These are phyloP conservation scores for Drosophila vallismaia DNA, from an alignment of 2,888 invertebrate species.

Conservation along the genomic window DNA sequence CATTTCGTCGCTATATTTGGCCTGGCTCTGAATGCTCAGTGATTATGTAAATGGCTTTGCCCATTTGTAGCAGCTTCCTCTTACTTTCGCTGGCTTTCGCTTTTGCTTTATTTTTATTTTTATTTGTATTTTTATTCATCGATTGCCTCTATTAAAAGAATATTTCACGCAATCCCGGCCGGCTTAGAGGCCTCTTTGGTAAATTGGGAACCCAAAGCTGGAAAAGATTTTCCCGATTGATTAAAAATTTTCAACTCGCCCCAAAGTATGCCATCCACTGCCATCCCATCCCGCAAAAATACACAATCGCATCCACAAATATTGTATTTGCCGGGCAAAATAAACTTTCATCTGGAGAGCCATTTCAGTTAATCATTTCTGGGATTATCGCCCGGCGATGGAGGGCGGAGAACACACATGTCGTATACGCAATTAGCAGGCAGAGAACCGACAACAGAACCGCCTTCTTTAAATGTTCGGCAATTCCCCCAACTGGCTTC, in stretches of 20 bases:
- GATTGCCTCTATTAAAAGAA: conserved; percentile 46
- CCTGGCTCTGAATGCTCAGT: conserved; percentile 47
- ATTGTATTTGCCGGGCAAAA: conserved; percentile 27
- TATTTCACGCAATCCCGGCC: conserved; percentile 20
- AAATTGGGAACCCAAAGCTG: not conserved
- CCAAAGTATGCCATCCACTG: conserved; percentile 26
- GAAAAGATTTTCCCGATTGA: conserved; percentile 5
- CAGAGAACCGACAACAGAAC: conserved; percentile 4
- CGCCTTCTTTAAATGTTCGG: conserved; percentile 34
- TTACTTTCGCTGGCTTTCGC: conserved; percentile 9
- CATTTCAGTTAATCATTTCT: conserved; percentile 33
- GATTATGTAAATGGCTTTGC: conserved; percentile 64
- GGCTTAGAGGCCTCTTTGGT: conserved; percentile 7
- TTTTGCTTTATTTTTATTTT: conserved; percentile 33
- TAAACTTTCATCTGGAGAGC: conserved; percentile 17
- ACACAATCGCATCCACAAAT: conserved; percentile 22
- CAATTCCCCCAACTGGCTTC: conserved; percentile 25
- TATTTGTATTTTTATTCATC: conserved; percentile 44
- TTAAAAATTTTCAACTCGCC: conserved; percentile 3
- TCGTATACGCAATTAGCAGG: conserved; percentile 36
- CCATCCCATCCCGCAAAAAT: not conserved
- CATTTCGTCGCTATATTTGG: conserved; percentile 65
- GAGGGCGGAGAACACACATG: conserved; percentile 21
- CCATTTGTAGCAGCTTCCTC: conserved; percentile 42
- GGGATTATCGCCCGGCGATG: conserved; percentile 21